Percentiles rank a stretch among this genome's conserved stretches.
Conservation (phyloP, 2,113 vertebrate species). For the Oncorhynchus gorbuscha region DNA sequence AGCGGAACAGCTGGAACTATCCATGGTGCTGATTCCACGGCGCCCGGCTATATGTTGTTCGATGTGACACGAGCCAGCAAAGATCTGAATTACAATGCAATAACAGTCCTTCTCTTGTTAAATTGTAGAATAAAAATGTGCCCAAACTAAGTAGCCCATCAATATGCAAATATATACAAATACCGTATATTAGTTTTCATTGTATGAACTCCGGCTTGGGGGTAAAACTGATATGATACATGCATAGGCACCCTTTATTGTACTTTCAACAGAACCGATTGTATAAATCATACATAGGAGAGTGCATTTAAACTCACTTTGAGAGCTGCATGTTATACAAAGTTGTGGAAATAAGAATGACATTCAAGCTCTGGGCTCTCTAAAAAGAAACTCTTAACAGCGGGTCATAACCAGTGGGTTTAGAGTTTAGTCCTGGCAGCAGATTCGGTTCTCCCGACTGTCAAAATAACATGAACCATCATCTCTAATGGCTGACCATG, state of each 20-base stretch:
- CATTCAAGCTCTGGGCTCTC: background rate
- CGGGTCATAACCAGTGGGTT: conserved; percentile 4
- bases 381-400: conserved; percentile 9
- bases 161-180: background rate
- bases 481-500: conserved; percentile 24
- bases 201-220: too few species aligned
- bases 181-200: background rate
- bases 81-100: background rate
- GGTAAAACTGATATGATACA: too few species aligned
- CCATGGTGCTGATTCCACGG: conserved; percentile 58
- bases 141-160: background rate
- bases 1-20: conserved; percentile 51
- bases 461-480: conserved; percentile 29
- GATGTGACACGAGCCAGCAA: background rate
- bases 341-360: too few species aligned
- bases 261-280: too few species aligned
- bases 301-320: too few species aligned
- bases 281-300: too few species aligned
- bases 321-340: too few species aligned
- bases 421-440: conserved; percentile 7
- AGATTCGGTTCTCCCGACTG: conserved; percentile 16
- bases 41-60: background rate
- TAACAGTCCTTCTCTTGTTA: background rate
- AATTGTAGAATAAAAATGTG: too few species aligned
- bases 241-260: too few species aligned